Percentiles rank a stretch among this genome's conserved stretches.
Evolutionary conservation across 2,888 invertebrate species (phyloP).

Genomic region (Campaea margaritaria): DNA sequence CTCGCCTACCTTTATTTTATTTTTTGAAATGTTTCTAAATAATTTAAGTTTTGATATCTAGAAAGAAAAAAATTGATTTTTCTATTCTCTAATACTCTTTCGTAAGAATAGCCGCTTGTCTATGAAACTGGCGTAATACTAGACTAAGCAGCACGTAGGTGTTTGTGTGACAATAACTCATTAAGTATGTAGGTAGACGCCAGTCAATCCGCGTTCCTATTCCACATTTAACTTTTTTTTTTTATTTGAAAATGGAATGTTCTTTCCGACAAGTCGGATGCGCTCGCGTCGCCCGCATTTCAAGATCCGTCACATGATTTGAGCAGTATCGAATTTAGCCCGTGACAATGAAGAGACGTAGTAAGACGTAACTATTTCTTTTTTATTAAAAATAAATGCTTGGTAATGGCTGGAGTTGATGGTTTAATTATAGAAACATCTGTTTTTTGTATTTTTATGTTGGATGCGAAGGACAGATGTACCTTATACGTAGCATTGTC

Average conservation of each 20-base stretch:
- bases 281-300: conserved; percentile 58
- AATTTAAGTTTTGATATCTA: too few relatives aligned
- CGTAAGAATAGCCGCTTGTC: neutral
- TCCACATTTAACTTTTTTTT: conserved; percentile 27
- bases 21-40: too few relatives aligned
- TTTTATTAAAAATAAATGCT: conserved; percentile 37
- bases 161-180: conserved; percentile 54
- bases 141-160: conserved; percentile 18
- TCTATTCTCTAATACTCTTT: too few relatives aligned
- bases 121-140: conserved; percentile 11
- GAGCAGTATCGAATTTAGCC: conserved; percentile 69
- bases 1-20: too few relatives aligned
- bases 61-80: too few relatives aligned
- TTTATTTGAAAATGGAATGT: conserved; percentile 45
- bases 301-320: conserved; percentile 76
- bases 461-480: neutral
- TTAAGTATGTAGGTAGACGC: conserved; percentile 49
- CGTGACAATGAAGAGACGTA: conserved; percentile 45
- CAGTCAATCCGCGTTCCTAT: conserved; percentile 35
- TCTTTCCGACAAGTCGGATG: conserved; percentile 53
- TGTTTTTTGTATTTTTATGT: neutral
- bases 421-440: neutral
- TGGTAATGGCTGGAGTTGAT: conserved; percentile 5
- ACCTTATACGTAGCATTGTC: too few relatives aligned
- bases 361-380: conserved; percentile 37